Conservation (phyloP, 2,113 vertebrate species). For the Tragelaphus scriptus region DNA sequence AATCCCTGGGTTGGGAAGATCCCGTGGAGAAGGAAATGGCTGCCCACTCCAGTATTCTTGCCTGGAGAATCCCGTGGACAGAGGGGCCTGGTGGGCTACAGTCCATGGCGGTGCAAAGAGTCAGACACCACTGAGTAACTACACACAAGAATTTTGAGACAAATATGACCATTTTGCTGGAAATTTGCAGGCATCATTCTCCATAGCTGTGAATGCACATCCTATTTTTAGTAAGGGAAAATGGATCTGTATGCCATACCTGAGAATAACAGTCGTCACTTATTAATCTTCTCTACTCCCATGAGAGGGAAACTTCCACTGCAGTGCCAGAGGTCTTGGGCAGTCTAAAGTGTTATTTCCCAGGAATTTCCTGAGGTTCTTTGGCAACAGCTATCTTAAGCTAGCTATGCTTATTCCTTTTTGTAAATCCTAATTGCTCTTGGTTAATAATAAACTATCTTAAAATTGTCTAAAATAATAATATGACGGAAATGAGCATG, state of each 20-base stretch:
- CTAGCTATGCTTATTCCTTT: background rate
- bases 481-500: background rate
- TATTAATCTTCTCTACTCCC: background rate
- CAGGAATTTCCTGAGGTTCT: background rate
- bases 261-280: background rate
- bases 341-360: background rate
- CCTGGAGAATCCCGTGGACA: background rate
- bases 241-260: background rate
- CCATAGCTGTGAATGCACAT: background rate
- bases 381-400: background rate
- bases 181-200: background rate
- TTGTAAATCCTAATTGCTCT: background rate
- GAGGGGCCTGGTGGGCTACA: background rate
- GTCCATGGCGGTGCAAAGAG: background rate
- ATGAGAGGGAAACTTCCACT: background rate
- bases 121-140: background rate
- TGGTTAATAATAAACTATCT: background rate
- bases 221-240: background rate
- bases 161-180: background rate
- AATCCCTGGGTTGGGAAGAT: background rate
- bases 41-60: background rate
- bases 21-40: background rate
- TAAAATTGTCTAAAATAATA: background rate
- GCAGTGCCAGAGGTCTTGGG: background rate
- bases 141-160: background rate